Conservation (phyloP, 2,888 invertebrate species). For the Brachylomia viminalis region DNA sequence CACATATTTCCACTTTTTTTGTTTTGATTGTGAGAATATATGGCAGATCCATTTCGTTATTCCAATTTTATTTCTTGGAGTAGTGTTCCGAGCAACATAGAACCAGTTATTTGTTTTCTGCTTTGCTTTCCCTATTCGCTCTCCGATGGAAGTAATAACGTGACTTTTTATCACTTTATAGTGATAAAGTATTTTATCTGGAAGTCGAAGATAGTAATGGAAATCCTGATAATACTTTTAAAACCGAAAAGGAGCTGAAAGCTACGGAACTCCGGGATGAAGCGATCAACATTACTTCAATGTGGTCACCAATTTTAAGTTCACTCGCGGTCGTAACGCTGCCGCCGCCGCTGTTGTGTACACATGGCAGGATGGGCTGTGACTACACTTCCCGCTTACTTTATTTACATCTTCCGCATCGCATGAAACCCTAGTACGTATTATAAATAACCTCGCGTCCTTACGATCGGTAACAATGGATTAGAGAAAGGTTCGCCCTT, state of each 20-base stretch:
- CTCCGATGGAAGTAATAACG: background rate
- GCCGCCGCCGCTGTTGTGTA: too few relatives aligned
- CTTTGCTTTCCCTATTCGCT: background rate
- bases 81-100: background rate
- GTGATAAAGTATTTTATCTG: background rate
- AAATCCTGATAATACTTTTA: background rate
- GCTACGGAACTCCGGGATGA: background rate
- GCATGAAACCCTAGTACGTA: conserved; percentile 13
- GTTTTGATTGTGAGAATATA: background rate
- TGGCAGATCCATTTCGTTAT: conserved; percentile 4
- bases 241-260: background rate
- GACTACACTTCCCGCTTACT: background rate
- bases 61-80: conserved; percentile 17
- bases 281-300: conserved; percentile 21
- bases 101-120: conserved; percentile 7
- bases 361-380: background rate
- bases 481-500: conserved; percentile 32
- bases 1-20: background rate
- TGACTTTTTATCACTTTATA: background rate
- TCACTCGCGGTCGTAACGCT: background rate
- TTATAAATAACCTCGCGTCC: conserved; percentile 18
- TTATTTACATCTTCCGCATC: conserved; percentile 18
- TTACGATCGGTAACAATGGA: conserved; percentile 16
- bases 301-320: background rate
- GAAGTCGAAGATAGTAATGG: background rate